Evolutionary conservation across 2,797 vertebrate genomes (phyloP).

Genomic region (Muraenolepis orangiensis): DNA sequence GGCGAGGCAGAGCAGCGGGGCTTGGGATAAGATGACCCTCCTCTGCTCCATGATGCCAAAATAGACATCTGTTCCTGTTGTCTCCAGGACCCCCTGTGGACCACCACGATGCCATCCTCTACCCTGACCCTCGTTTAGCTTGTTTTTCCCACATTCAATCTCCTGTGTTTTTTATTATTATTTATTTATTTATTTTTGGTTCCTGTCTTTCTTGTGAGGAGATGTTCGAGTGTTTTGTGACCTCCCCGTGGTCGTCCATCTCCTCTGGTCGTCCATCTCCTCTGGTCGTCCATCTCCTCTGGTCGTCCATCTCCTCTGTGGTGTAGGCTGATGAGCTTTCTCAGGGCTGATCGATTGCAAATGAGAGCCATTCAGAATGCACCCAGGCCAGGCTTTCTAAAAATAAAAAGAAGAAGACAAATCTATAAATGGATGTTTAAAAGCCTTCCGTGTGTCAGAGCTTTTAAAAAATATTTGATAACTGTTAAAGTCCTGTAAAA

Average conservation of each 20-base stretch:
- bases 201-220: neutral
- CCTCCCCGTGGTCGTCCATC: neutral
- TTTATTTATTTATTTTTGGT: neutral
- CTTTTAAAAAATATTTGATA: neutral
- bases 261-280: neutral
- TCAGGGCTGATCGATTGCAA: conserved; percentile 46
- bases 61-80: conserved; percentile 62
- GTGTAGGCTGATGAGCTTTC: conserved; percentile 40
- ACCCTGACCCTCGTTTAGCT: neutral
- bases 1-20: conserved; percentile 48
- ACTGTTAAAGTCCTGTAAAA: neutral
- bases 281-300: neutral
- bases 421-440: neutral
- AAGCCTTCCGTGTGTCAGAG: neutral
- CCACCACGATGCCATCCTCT: neutral
- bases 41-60: conserved; percentile 42
- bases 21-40: conserved; percentile 60
- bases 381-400: neutral
- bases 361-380: conserved; percentile 41
- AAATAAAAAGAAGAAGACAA: neutral
- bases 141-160: neutral
- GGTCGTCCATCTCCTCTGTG: neutral
- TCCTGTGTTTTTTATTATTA: neutral
- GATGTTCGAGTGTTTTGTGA: too few relatives aligned
- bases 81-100: conserved; percentile 10